phyloP scores from a whole-genome alignment of 2,888 invertebrate genomes.

The Lottia scabra region DNA sequence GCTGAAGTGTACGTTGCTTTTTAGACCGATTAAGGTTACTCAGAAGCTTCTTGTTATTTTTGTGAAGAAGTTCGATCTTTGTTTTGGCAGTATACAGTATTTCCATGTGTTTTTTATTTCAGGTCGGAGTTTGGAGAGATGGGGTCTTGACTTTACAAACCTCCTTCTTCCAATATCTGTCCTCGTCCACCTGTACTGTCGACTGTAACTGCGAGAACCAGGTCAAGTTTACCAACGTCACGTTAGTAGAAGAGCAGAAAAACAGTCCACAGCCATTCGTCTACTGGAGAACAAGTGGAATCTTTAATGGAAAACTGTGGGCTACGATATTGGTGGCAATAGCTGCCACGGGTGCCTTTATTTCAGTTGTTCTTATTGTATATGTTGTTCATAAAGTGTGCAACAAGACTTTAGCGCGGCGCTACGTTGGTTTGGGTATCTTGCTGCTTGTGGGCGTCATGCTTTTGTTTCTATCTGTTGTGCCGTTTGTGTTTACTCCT shows the following conservation, averaged over 20 bases:
- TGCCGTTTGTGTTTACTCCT: constrained; percentile 69
- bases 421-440: constrained; percentile 65
- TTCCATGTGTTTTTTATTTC: constrained; percentile 20
- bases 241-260: not conserved
- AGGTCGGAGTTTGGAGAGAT: constrained; percentile 44
- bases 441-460: constrained; percentile 69
- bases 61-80: too few species aligned
- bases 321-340: constrained; percentile 87
- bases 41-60: too few species aligned
- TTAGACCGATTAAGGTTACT: too few species aligned
- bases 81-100: too few species aligned
- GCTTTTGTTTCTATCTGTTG: constrained; percentile 66
- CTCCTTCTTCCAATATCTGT: constrained; percentile 10
- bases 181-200: constrained; percentile 28
- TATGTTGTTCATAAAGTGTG: constrained; percentile 86
- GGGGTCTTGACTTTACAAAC: constrained; percentile 28
- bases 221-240: constrained; percentile 17
- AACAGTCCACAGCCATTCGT: constrained; percentile 24
- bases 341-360: constrained; percentile 83
- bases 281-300: constrained; percentile 36
- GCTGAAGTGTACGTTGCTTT: too few species aligned
- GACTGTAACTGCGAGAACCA: constrained; percentile 42
- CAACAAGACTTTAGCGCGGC: constrained; percentile 42
- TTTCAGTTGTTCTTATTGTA: constrained; percentile 84
- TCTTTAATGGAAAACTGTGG: constrained; percentile 75